Base-by-base conservation (phyloP, 2,797 vertebrate genomes). In the Neoniphon sammara region DNA sequence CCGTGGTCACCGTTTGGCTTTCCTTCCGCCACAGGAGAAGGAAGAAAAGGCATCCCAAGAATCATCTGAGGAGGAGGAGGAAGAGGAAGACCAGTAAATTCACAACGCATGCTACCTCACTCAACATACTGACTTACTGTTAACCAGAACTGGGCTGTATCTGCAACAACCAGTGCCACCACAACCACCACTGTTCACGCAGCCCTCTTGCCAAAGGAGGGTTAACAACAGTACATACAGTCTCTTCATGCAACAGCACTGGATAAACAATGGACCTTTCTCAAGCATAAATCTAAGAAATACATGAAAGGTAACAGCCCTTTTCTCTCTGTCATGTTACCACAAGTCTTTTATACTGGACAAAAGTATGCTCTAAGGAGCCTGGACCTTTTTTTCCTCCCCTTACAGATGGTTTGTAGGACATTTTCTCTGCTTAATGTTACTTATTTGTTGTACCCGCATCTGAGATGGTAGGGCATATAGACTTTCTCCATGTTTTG, bases 21-120 rank as follows among this genome's bases (percentile, higher is more conserved):
- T 42, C 36, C n/a, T 23, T 34, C 23, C 75, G 47, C 74, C 68
- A 14, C 91, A 97, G 95, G 95, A 97, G 92, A 96, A 96, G 55
- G 96, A 97, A 80, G 96, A 97, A 85, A 96, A 96, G 86, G 95
- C 96, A 62, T 96, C 96, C 60, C 96, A 97, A 92, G 95, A 97
- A 85, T 98, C 96, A 69, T 98, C 97, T 0, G 97, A 97, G 91
- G 95, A 96, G 71, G 95, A 96, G 75, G 95, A 95, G 73, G 96
- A 97, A 2, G 92, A 93, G n/a, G 91, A 94, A 70, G 92, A 94
- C 91, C 96, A 97, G 95, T 97, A 96, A 27, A 96, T 87, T 85
- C 87, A 79, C 60, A 87, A 91, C 90, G 87, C 84, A 91, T 89
- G 93, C 96, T 96, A 96, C 96, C 96, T 96, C 96, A 95, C 93